phyloP scores from a whole-genome alignment of 2,888 invertebrate genomes.

The Xestia rhomboidea region DNA sequence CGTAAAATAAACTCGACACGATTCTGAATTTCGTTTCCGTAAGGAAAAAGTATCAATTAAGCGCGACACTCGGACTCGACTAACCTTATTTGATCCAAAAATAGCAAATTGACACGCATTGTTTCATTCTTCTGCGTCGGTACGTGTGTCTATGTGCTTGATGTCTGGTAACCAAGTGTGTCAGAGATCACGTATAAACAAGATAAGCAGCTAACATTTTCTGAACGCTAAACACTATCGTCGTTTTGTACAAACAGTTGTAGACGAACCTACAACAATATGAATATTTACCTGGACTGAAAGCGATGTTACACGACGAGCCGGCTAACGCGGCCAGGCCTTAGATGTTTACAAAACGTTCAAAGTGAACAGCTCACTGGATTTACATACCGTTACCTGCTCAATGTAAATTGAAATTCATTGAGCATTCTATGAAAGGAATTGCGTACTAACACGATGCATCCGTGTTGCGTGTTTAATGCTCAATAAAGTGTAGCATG shows the following conservation, averaged over 20 bases:
- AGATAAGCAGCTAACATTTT: slow-evolving; percentile 53
- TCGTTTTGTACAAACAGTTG: slow-evolving; percentile 44
- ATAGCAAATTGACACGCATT: slow-evolving; percentile 51
- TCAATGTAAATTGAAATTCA: slow-evolving; percentile 69
- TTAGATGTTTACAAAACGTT: slow-evolving; percentile 71
- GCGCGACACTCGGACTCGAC: slow-evolving; percentile 35
- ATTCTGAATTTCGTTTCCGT: slow-evolving; percentile 33
- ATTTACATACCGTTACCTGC: slow-evolving; percentile 69
- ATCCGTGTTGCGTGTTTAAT: slow-evolving; percentile 56
- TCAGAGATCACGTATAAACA: slow-evolving; percentile 54
- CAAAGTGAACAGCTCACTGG: slow-evolving; percentile 72
- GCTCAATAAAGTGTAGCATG: slow-evolving; percentile 65
- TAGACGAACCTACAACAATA: slow-evolving; percentile 38
- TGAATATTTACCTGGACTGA: slow-evolving; percentile 38
- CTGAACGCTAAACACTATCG: slow-evolving; percentile 46
- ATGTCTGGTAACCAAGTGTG: slow-evolving; percentile 55
- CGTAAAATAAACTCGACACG: slow-evolving; percentile 25
- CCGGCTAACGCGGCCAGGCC: slow-evolving; percentile 21
- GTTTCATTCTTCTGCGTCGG: slow-evolving; percentile 45
- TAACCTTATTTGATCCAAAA: slow-evolving; percentile 56
- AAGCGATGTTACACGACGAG: slow-evolving; percentile 29
- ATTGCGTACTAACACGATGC: slow-evolving; percentile 58
- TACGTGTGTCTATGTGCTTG: slow-evolving; percentile 26
- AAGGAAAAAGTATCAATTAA: slow-evolving; percentile 43
- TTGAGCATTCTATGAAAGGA: slow-evolving; percentile 68